A percentile compares a stretch with the other conserved stretches of the same genome.
Evolutionary conservation across 2,797 vertebrate species (phyloP).

Genomic region (Trichosurus vulpecula): DNA sequence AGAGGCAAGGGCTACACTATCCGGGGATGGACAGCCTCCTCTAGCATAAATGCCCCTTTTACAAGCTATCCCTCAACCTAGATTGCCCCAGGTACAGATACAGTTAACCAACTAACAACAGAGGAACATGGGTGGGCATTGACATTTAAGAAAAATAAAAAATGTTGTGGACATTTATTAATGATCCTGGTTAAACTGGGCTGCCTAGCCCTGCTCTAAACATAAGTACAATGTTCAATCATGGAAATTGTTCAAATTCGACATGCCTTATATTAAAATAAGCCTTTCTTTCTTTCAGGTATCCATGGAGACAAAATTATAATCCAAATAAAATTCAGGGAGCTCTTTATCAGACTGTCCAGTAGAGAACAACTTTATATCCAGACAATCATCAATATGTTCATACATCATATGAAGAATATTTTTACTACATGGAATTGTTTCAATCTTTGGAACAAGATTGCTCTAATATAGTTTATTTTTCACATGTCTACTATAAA

Average conservation of each 20-base stretch:
- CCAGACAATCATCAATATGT: constrained; percentile 66
- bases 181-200: constrained; percentile 33
- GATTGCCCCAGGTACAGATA: neutral
- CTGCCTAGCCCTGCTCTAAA: neutral
- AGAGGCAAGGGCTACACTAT: neutral
- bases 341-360: constrained; percentile 32
- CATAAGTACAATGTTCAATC: constrained; percentile 10
- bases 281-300: constrained; percentile 78
- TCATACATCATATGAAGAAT: constrained; percentile 73
- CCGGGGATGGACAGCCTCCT: neutral
- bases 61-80: neutral
- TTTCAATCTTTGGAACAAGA: constrained; percentile 79
- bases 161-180: neutral
- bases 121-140: neutral
- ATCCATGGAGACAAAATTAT: constrained; percentile 84
- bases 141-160: constrained; percentile 38
- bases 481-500: constrained; percentile 74
- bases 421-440: constrained; percentile 64
- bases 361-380: constrained; percentile 65
- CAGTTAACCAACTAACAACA: constrained; percentile 23
- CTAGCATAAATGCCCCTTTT: neutral
- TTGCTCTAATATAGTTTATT: constrained; percentile 66
- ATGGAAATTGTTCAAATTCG: constrained; percentile 33
- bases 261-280: constrained; percentile 41
- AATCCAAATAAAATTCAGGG: constrained; percentile 40